Conservation (phyloP, 2,888 invertebrate species). For the Sesamia inferens region DNA sequence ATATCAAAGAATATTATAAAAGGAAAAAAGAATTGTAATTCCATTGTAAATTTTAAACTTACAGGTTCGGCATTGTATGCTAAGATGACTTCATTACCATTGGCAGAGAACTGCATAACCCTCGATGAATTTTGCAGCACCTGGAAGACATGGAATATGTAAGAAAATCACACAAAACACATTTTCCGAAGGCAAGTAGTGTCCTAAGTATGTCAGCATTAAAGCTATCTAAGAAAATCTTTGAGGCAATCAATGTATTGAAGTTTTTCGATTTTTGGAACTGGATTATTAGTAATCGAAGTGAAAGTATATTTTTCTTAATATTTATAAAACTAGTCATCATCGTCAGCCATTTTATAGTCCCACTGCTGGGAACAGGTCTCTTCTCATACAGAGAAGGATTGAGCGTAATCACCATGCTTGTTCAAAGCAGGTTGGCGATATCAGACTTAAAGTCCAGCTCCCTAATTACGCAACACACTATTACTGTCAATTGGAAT, state of each 20-base stretch:
- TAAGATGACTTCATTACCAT: conserved; percentile 74
- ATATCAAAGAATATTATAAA: background rate
- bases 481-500: too few species aligned
- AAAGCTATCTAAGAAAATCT: background rate
- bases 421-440: too few species aligned
- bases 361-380: too few species aligned
- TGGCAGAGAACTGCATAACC: conserved; percentile 75
- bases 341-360: too few species aligned
- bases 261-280: background rate
- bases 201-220: too few species aligned
- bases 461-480: too few species aligned
- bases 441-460: too few species aligned
- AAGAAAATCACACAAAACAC: background rate
- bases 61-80: conserved; percentile 78
- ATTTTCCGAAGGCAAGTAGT: background rate
- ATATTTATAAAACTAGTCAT: too few species aligned
- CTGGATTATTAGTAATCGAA: background rate
- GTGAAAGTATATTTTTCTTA: too few species aligned
- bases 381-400: too few species aligned
- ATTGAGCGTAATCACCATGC: too few species aligned
- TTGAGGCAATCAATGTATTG: background rate
- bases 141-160: conserved; percentile 66
- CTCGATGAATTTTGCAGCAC: conserved; percentile 80
- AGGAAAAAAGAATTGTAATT: background rate
- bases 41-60: conserved; percentile 58